Evolutionary conservation across 1,140 invertebrate genomes (phyloP), one percentile per base, ranked within the genome.

Genomic region (Himalopsyche phryganea): DNA sequence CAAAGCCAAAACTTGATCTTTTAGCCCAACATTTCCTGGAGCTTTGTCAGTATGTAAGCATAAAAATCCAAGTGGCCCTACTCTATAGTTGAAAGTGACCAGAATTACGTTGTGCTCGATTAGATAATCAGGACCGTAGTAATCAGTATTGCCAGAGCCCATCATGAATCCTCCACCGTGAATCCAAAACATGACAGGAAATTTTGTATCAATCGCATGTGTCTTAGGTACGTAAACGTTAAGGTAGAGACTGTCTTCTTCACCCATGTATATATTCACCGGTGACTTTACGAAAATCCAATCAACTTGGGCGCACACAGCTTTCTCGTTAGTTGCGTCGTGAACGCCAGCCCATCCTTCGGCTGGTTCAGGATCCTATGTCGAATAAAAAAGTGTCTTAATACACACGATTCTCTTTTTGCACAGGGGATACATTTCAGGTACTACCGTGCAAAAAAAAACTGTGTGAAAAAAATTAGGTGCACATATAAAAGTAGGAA

Each of bases 181-280:
- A 19, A 91, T 81, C 70, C 76, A 90, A 0, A 90, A 78, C 69
- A 90, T 79, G 0, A 90, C 86, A 0, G 87, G 68, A 23, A 66
- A 42, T 15, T 33, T 33, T 10, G 15, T 6, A 13, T 47, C 23
- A 19, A 6, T 51, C 20, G n/a, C 64, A n/a, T 66, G 68, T 2
- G 50, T 46, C 35, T 54, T 61, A 6, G 72, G 72, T 1, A 71
- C 68, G 54, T 69, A 71, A 1, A 74, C 65, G 54, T 74, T 73
- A 4, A 74, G 38, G 33, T 63, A 65, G 6, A 74, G 66, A 38
- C 71, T 71, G 41, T 74, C 67, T 13, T 72, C 52, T 1, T 46
- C 50, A 41, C 70, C 70, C 58, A 58, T 48, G 11, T 51, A 55
- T 1, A 51, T 60, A n/a, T 66, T 45, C 35, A 59, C 58, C 11